Conservation (phyloP, 2,113 vertebrate genomes). For the Anthoscopus minutus region DNA sequence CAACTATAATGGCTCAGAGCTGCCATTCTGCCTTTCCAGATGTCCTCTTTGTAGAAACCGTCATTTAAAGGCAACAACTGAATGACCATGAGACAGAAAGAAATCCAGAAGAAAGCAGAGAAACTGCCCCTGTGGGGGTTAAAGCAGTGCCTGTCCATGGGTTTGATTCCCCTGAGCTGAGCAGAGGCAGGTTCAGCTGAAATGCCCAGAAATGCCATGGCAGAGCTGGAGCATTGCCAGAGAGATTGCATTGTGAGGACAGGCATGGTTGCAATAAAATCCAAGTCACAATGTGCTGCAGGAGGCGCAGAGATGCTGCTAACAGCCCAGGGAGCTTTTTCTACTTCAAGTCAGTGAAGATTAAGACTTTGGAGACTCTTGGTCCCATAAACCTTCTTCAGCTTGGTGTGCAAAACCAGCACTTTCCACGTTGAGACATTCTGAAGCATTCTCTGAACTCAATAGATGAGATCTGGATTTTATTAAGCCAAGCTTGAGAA, state of each 20-base stretch:
- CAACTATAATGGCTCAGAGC: neutral
- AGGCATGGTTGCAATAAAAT: neutral
- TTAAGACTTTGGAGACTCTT: neutral
- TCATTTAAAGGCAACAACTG: neutral
- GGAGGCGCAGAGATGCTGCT: neutral
- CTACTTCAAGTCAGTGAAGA: neutral
- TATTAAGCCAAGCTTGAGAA: neutral
- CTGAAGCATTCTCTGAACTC: neutral
- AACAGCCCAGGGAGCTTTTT: neutral
- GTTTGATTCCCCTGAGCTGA: neutral
- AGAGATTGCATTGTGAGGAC: fast-evolving
- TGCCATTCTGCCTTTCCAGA: neutral
- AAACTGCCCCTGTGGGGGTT: neutral
- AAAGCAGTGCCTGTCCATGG: neutral
- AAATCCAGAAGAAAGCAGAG: neutral
- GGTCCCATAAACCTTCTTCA: neutral
- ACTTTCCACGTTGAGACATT: neutral
- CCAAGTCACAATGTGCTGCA: neutral
- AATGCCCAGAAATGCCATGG: neutral
- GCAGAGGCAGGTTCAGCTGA: neutral
- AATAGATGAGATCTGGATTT: neutral
- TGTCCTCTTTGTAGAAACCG: fast-evolving
- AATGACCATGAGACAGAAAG: neutral
- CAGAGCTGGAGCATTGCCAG: neutral
- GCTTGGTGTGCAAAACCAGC: neutral